Base-by-base conservation (phyloP, 2,797 vertebrate genomes). In the Ispidina picta region DNA sequence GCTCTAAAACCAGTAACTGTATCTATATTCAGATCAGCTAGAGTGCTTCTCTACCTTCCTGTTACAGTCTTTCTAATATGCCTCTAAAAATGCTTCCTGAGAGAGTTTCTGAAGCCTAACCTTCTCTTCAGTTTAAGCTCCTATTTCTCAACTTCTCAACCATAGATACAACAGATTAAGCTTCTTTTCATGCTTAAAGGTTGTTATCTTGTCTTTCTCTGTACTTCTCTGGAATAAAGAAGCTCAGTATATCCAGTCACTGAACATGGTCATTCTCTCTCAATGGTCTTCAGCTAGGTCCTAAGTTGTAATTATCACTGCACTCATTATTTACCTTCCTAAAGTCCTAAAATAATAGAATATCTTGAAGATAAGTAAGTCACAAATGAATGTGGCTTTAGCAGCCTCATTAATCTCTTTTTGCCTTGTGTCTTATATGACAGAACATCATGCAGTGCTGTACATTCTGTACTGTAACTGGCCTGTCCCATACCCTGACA, bases 381-480 rank as follows among this genome's bases (percentile, higher is more conserved):
- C 56, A 6, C 15, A 60, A 55, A 8, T 54, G 55, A 54, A 55
- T 37, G 8, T 23, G 18, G 8, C 20, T 86, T 83, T 68, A 46
- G 18, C 25, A 85, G 48, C 5, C 15, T 64, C 52, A 63, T 83
- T 87, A 4, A 11, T 59, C 25, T 63, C 5, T 29, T 58, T 79
- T 78, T 81, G 10, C 18, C 19, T 49, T 59, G 20, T 33, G 5
- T 79, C 39, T 64, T 26, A 16, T 3, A 13, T 12, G 58, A 23
- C 29, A 62, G 69, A 68, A 54, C 0, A 1, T 4, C 0, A 2
- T 6, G 15, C 16, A 39, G 6, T 22, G 31, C 18, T 74, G 19
- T 49, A 12, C 4, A 2, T 58, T 72, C 41, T 44, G 25, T 56
- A 5, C 21, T 55, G 11, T 37, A 39, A 37, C 46, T 59, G 5